Evolutionary conservation across 2,113 vertebrate genomes (phyloP).

Genomic region (Tonatia bakeri): DNA sequence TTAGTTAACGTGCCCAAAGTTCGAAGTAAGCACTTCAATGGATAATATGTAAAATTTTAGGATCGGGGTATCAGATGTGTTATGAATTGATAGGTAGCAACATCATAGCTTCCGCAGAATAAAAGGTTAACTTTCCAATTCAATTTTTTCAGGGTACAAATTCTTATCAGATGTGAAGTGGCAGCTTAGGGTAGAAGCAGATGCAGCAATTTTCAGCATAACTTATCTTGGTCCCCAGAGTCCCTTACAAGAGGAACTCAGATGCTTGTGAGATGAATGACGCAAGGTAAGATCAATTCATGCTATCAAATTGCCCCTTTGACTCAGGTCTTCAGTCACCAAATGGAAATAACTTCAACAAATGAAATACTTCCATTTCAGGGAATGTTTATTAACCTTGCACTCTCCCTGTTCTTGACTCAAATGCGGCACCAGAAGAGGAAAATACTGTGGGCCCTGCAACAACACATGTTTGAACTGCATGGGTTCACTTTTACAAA

Average conservation of each 20-base stretch:
- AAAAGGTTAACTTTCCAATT: slow-evolving; percentile 39
- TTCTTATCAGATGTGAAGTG: slow-evolving; percentile 46
- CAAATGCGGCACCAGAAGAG: not conserved
- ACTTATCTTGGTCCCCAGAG: not conserved
- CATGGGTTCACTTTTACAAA: not conserved
- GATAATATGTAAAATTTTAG: slow-evolving; percentile 15
- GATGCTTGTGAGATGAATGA: not conserved
- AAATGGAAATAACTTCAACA: not conserved
- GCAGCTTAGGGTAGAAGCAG: slow-evolving; percentile 11
- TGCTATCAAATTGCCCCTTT: not conserved
- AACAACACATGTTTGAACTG: not conserved
- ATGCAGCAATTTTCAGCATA: slow-evolving; percentile 42
- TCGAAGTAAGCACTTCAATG: not conserved
- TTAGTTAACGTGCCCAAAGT: slow-evolving; percentile 24
- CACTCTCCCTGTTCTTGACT: not conserved
- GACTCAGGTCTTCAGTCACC: not conserved
- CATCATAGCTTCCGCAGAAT: not conserved
- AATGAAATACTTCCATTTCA: not conserved
- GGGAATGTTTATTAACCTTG: not conserved
- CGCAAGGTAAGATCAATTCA: slow-evolving; percentile 40
- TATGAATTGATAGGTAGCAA: not conserved
- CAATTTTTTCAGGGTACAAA: slow-evolving; percentile 41
- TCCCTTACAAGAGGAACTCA: not conserved
- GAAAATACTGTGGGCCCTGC: not conserved
- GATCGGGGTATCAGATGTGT: not conserved